Evolutionary conservation across 2,888 invertebrate genomes (phyloP).

Genomic region (Orchestes rusci): DNA sequence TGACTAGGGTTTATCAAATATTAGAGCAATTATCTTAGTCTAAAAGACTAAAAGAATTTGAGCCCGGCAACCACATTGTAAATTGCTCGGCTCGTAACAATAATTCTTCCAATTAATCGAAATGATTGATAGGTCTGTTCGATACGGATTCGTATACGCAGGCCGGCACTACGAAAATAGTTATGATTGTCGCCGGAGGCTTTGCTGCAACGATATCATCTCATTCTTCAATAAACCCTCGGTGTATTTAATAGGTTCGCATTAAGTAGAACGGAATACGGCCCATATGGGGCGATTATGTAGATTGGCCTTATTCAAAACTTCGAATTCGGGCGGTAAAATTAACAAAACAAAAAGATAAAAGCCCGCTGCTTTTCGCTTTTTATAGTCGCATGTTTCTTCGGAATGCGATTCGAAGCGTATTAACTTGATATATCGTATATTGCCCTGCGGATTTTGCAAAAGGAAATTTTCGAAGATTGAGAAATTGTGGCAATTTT

Average conservation of each 20-base stretch:
- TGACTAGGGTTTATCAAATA: no score
- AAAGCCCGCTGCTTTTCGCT: conserved; percentile 16
- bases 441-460: conserved; percentile 21
- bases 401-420: conserved; percentile 11
- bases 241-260: conserved; percentile 16
- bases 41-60: no score
- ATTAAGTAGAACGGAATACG: conserved; percentile 18
- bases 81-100: no score
- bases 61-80: no score
- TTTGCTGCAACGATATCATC: conserved; percentile 33
- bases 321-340: conserved; percentile 20
- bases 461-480: no score
- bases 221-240: conserved; percentile 31
- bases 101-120: no score
- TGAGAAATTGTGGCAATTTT: no score
- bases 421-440: conserved; percentile 21
- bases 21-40: no score
- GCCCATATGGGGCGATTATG: conserved; percentile 24
- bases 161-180: conserved; percentile 27
- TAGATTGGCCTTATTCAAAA: conserved; percentile 24
- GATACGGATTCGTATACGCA: conserved; percentile 10
- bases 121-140: conserved; percentile 16
- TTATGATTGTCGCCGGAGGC: conserved; percentile 29
- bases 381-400: conserved; percentile 21
- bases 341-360: conserved; percentile 24